A percentile compares a stretch with the other conserved stretches of the same genome.
Evolutionary conservation across 2,888 invertebrate genomes (phyloP).

Genomic region (Drosophila pseudotakahashii): DNA sequence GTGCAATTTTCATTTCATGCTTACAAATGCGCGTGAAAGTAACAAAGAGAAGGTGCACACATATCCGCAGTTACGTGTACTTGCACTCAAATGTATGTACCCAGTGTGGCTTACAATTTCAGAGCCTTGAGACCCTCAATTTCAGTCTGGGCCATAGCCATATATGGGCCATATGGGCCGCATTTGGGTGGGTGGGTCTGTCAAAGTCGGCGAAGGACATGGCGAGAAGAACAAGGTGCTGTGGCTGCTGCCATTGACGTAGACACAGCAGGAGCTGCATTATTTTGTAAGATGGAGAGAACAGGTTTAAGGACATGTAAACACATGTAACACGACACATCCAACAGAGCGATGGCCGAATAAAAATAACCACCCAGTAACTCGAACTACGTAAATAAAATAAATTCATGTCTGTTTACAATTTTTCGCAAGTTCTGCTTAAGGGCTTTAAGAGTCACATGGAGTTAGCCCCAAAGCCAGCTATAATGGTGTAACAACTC

Average conservation of each 20-base stretch:
- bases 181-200: slow-evolving; percentile 22
- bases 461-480: slow-evolving; percentile 7
- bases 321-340: slow-evolving; percentile 60
- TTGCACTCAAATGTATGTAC: slow-evolving; percentile 11
- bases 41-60: slow-evolving; percentile 40
- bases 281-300: slow-evolving; percentile 56
- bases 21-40: slow-evolving; percentile 50
- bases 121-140: slow-evolving; percentile 49
- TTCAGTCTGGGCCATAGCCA: slow-evolving; percentile 21
- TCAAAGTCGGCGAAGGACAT: slow-evolving; percentile 51
- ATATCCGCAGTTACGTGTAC: slow-evolving; percentile 7
- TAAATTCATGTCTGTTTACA: slow-evolving; percentile 10
- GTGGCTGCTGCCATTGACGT: slow-evolving; percentile 55
- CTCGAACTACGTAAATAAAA: slow-evolving; percentile 22
- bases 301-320: slow-evolving; percentile 58
- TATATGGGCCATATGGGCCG: not conserved
- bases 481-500: slow-evolving; percentile 16
- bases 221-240: slow-evolving; percentile 28
- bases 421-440: slow-evolving; percentile 1
- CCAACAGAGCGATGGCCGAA: slow-evolving; percentile 27
- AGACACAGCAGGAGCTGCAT: slow-evolving; percentile 55
- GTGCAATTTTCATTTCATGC: slow-evolving; percentile 57
- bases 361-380: slow-evolving; percentile 21
- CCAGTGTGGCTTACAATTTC: slow-evolving; percentile 53
- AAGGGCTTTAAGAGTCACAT: slow-evolving; percentile 2